Percentiles rank a stretch among this genome's conserved stretches.
phyloP scores from a whole-genome alignment of 2,113 vertebrate species.

The Aythya baeri region DNA sequence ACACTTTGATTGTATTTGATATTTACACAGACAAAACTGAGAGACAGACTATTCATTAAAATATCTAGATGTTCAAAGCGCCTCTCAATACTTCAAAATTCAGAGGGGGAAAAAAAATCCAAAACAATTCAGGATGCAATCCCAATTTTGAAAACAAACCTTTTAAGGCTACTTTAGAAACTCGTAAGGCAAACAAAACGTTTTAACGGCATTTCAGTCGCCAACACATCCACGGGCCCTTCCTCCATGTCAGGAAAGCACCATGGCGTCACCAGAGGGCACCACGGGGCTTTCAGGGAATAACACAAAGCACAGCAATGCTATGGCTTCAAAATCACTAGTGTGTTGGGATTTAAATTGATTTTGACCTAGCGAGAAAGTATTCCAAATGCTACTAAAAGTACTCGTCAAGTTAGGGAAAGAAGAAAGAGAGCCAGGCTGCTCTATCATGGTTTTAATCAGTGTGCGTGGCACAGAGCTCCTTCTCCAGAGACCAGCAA shows the following conservation, averaged over 20 bases:
- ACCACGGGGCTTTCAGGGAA: not conserved
- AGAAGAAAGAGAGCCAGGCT: accelerated
- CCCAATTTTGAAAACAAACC: accelerated
- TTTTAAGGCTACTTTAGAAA: not conserved
- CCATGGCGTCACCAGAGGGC: constrained; percentile 36
- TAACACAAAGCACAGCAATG: accelerated
- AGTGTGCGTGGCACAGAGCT: accelerated
- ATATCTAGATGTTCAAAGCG: not conserved
- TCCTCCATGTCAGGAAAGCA: not conserved
- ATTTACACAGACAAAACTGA: accelerated
- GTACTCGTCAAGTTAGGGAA: accelerated
- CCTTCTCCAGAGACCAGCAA: not conserved
- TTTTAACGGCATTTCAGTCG: accelerated
- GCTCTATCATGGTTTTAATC: accelerated
- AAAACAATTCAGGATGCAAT: not conserved
- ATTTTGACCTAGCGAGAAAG: not conserved
- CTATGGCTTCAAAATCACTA: accelerated
- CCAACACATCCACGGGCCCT: accelerated
- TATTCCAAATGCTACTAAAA: not conserved
- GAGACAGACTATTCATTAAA: accelerated
- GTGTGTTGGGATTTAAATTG: accelerated
- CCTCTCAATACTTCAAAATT: not conserved
- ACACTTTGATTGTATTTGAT: not conserved
- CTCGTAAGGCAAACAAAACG: accelerated
- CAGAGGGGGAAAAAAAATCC: too few species aligned